phyloP scores from a whole-genome alignment of 2,888 invertebrate species.

The Synergus japonicus region DNA sequence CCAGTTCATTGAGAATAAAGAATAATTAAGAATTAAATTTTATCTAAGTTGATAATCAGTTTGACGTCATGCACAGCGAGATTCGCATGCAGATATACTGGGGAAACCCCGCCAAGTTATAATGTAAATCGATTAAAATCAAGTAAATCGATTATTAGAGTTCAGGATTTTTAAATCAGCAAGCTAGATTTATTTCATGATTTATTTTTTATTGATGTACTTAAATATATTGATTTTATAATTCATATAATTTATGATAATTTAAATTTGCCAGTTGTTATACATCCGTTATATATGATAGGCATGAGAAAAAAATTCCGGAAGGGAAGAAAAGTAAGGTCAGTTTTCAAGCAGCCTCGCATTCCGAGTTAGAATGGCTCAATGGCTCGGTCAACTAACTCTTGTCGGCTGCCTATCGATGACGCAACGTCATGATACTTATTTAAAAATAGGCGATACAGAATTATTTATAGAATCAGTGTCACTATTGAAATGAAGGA shows the following conservation, averaged over 20 bases:
- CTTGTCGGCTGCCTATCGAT: slow-evolving; percentile 42
- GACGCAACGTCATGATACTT: slow-evolving; percentile 54
- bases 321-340: slow-evolving; percentile 55
- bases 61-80: too few relatives aligned
- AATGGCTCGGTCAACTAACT: slow-evolving; percentile 42
- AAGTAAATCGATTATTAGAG: too few relatives aligned
- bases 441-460: slow-evolving; percentile 61
- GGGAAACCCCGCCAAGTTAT: too few relatives aligned
- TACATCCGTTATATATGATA: not conserved
- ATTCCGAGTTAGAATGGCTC: slow-evolving; percentile 17
- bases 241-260: not conserved
- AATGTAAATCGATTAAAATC: too few relatives aligned
- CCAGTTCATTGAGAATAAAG: too few relatives aligned
- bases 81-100: too few relatives aligned
- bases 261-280: not conserved
- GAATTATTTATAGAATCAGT: slow-evolving; percentile 63
- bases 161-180: too few relatives aligned
- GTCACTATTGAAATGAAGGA: slow-evolving; percentile 45
- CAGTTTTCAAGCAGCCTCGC: slow-evolving; percentile 57
- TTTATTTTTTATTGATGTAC: too few relatives aligned
- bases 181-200: too few relatives aligned
- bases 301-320: not conserved
- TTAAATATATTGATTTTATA: not conserved
- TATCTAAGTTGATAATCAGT: too few relatives aligned
- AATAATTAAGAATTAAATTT: too few relatives aligned